Base-by-base conservation (phyloP, 2,888 invertebrate genomes). In the Danaus chrysippus region DNA sequence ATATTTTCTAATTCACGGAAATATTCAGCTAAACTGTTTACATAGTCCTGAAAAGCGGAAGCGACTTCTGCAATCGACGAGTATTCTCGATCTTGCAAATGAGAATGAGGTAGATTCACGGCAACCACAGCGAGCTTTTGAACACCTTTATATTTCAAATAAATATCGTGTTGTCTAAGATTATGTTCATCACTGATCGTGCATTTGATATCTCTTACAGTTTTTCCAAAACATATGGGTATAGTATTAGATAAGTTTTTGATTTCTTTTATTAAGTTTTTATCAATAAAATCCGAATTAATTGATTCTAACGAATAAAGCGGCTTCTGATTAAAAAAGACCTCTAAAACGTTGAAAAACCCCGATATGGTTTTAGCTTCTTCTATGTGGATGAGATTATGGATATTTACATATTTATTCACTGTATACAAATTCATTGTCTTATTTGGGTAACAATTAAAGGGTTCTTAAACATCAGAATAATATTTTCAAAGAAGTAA, bases 1-100 rank as follows among this genome's bases (percentile, higher is more conserved):
- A 90, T 83, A 46, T 69, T 70, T 58, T 87, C 86, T 58, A 91
- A 74, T 70, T 86, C 83, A 68, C 73, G 67, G 64, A 90, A 85
- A 71, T 87, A 91, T 43, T 71, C 67, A 19, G 71, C 59, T 66
- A 90, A 73, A 53, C 71, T 74, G 23, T 76, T 72, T 1, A 84
- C 62, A 71, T 82, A 77, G 52, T 71, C 71, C 42, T 58, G 73
- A 69, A 78, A 82, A 42, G 71, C 67, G 34, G 63, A 66, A 56
- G 82, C 65, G 15, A 87, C 67, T 44, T 86, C 83, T 64, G 74
- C 69, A 58, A 90, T 60, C 46, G 73, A 76, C 42, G 44, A 71
- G 65, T 79, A 90, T 63, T 80, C 82, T 56, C 70, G 70, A 43
- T 83, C 78, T 73, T 78, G 80, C 65, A 83, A 64, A 1, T 71